phyloP scores from a whole-genome alignment of 1,140 invertebrate genomes.

The Matsumurasca onukii region DNA sequence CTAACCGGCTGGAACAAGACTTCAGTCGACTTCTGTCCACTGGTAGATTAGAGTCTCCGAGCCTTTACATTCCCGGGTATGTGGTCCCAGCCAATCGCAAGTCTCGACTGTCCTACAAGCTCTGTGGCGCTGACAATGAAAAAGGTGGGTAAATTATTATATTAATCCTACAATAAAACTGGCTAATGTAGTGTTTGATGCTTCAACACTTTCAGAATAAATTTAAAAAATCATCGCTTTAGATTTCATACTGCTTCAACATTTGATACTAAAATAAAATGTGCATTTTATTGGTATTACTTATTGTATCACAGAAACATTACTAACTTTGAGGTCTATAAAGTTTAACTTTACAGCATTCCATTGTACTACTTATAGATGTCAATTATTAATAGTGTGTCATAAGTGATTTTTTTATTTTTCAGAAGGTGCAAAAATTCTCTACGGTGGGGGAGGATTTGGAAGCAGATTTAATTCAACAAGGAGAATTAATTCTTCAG shows the following conservation, averaged over 20 bases:
- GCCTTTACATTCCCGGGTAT: slow-evolving; percentile 76
- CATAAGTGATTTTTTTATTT: background rate
- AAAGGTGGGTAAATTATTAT: slow-evolving; percentile 11
- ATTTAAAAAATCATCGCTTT: too few species aligned
- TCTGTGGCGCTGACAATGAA: slow-evolving; percentile 51
- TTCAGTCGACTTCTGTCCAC: slow-evolving; percentile 71
- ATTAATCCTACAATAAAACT: too few species aligned
- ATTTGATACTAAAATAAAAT: too few species aligned
- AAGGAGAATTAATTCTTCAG: background rate
- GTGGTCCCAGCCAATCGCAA: slow-evolving; percentile 66
- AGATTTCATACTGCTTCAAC: too few species aligned
- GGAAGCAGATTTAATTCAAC: background rate
- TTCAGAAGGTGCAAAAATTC: background rate
- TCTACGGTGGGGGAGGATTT: background rate
- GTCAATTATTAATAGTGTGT: too few species aligned
- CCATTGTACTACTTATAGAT: too few species aligned
- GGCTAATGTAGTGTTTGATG: too few species aligned
- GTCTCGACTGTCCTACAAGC: slow-evolving; percentile 65
- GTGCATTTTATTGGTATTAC: too few species aligned
- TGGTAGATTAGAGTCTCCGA: slow-evolving; percentile 70
- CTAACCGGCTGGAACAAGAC: slow-evolving; percentile 73
- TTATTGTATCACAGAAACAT: too few species aligned
- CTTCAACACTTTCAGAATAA: too few species aligned
- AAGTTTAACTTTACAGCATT: too few species aligned
- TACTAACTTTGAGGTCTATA: too few species aligned